Conservation (phyloP, 2,797 vertebrate species). For the Glossophaga mutica region DNA sequence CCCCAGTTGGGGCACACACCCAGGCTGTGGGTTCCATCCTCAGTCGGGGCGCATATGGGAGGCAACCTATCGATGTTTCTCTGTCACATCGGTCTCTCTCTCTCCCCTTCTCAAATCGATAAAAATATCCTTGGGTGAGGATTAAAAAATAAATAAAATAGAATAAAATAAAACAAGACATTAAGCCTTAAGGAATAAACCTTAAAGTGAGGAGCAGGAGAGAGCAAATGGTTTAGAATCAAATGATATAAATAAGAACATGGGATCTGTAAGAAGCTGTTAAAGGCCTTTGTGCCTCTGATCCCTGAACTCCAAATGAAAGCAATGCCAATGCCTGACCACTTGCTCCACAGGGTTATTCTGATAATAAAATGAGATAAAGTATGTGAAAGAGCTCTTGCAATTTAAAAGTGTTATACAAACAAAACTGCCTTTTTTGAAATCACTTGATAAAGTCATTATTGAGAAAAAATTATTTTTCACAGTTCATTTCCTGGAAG, state of each 20-base stretch:
- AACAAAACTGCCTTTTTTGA: neutral
- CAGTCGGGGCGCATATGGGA: neutral
- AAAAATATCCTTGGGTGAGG: neutral
- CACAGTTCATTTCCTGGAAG: neutral
- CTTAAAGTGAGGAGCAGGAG: neutral
- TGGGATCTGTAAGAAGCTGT: neutral
- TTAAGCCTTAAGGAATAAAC: neutral
- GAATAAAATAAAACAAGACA: neutral
- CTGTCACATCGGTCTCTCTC: neutral
- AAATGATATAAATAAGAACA: neutral
- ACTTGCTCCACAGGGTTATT: neutral
- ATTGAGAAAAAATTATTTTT: neutral
- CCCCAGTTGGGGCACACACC: too few species aligned
- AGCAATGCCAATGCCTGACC: neutral
- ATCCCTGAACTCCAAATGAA: neutral
- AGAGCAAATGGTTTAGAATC: neutral
- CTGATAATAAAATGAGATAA: neutral
- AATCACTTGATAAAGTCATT: slow-evolving; percentile 8
- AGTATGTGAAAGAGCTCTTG: neutral
- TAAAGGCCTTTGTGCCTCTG: neutral
- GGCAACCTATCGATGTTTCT: neutral
- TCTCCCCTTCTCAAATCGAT: neutral
- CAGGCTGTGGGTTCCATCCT: too few species aligned
- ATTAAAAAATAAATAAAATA: neutral
- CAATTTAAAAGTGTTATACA: neutral